phyloP scores from a whole-genome alignment of 1,140 invertebrate genomes.

The Ridgeia piscesae region DNA sequence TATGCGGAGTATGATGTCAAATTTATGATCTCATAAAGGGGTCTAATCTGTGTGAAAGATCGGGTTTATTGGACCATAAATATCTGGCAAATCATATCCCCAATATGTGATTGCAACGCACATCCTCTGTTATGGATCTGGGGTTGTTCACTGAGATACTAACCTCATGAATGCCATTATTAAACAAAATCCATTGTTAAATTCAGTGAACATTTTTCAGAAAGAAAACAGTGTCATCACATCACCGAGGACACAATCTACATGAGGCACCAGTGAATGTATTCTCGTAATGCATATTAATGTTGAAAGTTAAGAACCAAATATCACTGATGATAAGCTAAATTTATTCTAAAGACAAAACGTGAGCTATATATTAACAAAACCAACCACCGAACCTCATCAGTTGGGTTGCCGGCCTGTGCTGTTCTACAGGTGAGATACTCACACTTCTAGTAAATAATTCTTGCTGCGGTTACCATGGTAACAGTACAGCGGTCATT shows the following conservation, averaged over 20 bases:
- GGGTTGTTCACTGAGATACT: too few relatives aligned
- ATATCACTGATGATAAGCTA: too few relatives aligned
- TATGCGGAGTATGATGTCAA: not conserved
- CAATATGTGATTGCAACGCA: not conserved
- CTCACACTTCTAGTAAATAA: not conserved
- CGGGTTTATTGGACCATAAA: not conserved
- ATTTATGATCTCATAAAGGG: not conserved
- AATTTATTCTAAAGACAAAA: too few relatives aligned
- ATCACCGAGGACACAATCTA: too few relatives aligned
- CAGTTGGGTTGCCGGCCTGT: not conserved
- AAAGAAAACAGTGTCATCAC: too few relatives aligned
- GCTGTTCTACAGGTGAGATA: not conserved
- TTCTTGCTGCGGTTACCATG: not conserved
- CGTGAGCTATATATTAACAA: not conserved
- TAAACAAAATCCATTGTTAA: too few relatives aligned
- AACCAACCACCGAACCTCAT: not conserved
- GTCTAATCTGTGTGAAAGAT: not conserved
- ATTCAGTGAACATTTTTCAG: too few relatives aligned
- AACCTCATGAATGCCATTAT: too few relatives aligned
- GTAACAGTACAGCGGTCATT: not conserved
- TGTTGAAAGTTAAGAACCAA: too few relatives aligned
- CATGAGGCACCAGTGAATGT: too few relatives aligned
- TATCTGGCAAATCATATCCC: not conserved
- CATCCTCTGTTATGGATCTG: not conserved
- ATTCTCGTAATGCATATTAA: too few relatives aligned